Evolutionary conservation across 35 echinoderm and acorn worm genomes (phyloP).

Genomic region (Lytechinus variegatus): DNA sequence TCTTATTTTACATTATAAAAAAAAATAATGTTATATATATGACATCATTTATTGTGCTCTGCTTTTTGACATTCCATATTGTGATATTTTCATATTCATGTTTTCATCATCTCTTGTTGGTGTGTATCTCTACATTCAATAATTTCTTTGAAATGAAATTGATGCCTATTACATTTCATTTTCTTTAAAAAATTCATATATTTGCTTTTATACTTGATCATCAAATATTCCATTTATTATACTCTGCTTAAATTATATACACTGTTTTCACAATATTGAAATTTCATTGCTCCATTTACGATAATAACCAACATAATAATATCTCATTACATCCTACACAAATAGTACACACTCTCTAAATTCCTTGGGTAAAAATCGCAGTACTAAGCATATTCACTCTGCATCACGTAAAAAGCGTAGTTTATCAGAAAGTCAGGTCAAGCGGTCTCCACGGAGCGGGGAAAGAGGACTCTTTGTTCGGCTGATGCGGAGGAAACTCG

Average conservation of each 20-base stretch:
- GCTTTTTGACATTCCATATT: not conserved
- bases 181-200: too few species aligned
- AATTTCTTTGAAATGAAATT: too few species aligned
- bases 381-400: not conserved
- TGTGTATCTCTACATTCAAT: too few species aligned
- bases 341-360: not conserved
- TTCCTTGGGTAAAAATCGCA: not conserved
- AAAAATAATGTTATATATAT: not conserved
- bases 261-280: too few species aligned
- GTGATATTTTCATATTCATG: not conserved
- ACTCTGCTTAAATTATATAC: too few species aligned
- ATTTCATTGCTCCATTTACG: too few species aligned
- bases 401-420: not conserved
- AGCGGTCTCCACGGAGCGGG: not conserved
- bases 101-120: too few species aligned
- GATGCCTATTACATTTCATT: too few species aligned
- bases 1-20: not conserved
- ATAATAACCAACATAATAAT: too few species aligned
- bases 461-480: not conserved
- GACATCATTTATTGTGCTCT: not conserved
- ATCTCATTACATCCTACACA: too few species aligned
- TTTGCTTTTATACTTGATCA: too few species aligned
- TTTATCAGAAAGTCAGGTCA: conserved; percentile 11
- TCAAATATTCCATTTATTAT: too few species aligned
- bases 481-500: not conserved